A percentile compares a stretch with the other conserved stretches of the same genome.
These are phyloP conservation scores for Caiman crocodilus DNA, from an alignment of 2,797 vertebrate species.

Conservation along the genomic window DNA sequence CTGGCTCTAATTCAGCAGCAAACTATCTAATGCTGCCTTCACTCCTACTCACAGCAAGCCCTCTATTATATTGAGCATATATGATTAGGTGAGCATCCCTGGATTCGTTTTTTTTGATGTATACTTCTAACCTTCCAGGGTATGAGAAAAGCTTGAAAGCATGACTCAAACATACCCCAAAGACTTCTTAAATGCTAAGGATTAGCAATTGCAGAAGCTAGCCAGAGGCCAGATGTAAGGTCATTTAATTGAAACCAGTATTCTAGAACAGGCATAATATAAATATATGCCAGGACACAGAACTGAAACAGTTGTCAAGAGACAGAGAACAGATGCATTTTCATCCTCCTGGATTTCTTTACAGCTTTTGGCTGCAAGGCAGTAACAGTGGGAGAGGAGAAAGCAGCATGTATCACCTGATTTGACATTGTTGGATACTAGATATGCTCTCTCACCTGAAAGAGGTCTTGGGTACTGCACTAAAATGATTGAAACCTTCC, in stretches of 20 bases:
- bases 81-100: background rate
- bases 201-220: background rate
- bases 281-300: conserved; percentile 52
- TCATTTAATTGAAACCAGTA: conserved; percentile 58
- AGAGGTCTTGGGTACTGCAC: background rate
- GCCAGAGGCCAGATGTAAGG: background rate
- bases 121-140: background rate
- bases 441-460: conserved; percentile 35
- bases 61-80: background rate
- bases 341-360: conserved; percentile 46
- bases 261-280: conserved; percentile 25
- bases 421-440: background rate
- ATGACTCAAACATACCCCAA: background rate
- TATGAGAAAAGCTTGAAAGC: fast-evolving
- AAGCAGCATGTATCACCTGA: too few relatives aligned
- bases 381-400: too few relatives aligned
- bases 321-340: conserved; percentile 11
- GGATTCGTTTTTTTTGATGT: background rate
- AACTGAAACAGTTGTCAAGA: conserved; percentile 43
- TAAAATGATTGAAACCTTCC: conserved; percentile 13
- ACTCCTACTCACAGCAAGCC: too few relatives aligned
- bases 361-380: background rate
- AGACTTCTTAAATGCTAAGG: conserved; percentile 27
- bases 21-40: too few relatives aligned
- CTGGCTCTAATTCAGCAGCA: too few relatives aligned